Percentiles rank a stretch among this genome's conserved stretches.
Conservation (phyloP, 1,140 invertebrate species). For the Ceratina calcarata region DNA sequence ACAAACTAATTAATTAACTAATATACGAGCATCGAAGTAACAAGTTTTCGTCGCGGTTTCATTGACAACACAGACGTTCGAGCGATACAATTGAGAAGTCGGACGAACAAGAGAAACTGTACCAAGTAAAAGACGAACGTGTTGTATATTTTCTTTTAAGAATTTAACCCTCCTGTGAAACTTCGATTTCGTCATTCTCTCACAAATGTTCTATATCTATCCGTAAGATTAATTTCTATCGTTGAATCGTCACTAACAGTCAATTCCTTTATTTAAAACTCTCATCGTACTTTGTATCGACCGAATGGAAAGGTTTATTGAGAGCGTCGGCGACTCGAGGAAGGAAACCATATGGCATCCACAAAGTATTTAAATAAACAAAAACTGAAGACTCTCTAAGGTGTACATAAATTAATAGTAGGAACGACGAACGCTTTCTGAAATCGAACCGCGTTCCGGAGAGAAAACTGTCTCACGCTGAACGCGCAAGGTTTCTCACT, state of each 20-base stretch:
- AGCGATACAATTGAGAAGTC: constrained; percentile 28
- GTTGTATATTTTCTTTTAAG: constrained; percentile 28
- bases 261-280: background rate
- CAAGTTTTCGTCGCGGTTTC: constrained; percentile 55
- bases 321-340: background rate
- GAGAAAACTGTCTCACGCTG: constrained; percentile 1
- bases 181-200: no score
- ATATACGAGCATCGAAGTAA: constrained; percentile 70
- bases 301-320: background rate
- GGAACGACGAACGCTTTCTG: constrained; percentile 24
- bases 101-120: constrained; percentile 9
- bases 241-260: background rate
- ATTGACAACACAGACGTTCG: constrained; percentile 35
- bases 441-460: constrained; percentile 7
- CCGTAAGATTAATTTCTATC: background rate
- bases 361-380: background rate
- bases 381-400: constrained; percentile 8
- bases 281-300: background rate
- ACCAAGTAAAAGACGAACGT: background rate
- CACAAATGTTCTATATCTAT: background rate
- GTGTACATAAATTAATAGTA: constrained; percentile 29
- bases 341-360: background rate
- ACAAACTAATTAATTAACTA: constrained; percentile 63
- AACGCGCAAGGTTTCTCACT: constrained; percentile 4
- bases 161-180: constrained; percentile 29